Conservation (phyloP, 1,140 invertebrate genomes). For the Pygmarrhopalites habei region DNA sequence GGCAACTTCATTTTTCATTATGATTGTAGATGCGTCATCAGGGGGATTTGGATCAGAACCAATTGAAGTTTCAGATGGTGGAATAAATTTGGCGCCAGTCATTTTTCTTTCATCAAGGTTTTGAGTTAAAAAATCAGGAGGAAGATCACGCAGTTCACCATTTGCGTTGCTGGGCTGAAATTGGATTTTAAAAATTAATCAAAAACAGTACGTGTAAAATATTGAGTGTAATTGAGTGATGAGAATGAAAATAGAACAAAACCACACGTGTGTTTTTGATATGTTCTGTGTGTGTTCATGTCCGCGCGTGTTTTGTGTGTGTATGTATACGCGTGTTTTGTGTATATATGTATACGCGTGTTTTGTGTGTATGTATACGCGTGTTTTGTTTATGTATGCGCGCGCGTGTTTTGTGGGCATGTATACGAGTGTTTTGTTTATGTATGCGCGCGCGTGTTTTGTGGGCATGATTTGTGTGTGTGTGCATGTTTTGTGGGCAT, state of each 20-base stretch:
- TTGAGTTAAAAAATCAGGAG: background rate
- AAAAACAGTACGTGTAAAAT: background rate
- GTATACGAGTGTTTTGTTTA: too few species aligned
- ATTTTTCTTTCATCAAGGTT: background rate
- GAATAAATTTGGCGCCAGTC: background rate
- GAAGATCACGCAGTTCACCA: background rate
- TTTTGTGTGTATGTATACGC: too few species aligned
- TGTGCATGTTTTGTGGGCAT: background rate
- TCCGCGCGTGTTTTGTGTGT: background rate
- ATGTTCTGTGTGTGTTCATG: background rate
- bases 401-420: too few species aligned
- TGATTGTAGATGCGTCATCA: background rate
- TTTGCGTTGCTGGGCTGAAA: background rate
- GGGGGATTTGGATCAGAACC: background rate
- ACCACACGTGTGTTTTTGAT: background rate
- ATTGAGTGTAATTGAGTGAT: background rate
- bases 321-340: background rate
- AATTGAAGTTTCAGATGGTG: background rate
- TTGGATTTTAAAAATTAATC: background rate
- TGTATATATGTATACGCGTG: too few species aligned
- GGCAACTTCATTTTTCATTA: background rate
- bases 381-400: too few species aligned
- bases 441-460: too few species aligned
- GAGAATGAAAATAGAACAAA: background rate
- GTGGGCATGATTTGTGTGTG: too few species aligned